These are phyloP conservation scores for Hirtodrosophila duncani DNA, from an alignment of 2,888 invertebrate species.

Conservation along the genomic window DNA sequence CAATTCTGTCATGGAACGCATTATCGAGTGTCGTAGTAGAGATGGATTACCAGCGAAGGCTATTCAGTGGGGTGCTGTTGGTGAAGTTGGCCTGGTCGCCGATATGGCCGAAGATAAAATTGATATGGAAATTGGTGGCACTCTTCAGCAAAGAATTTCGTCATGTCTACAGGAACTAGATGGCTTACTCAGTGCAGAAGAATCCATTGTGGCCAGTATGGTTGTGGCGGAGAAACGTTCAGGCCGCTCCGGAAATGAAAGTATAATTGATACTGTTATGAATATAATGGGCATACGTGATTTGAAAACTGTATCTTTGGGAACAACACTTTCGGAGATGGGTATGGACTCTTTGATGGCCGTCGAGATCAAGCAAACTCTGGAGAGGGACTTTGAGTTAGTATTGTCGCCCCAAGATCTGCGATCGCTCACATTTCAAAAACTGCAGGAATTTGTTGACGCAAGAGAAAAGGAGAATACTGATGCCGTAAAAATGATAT, in stretches of 20 bases:
- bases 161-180: slow-evolving; percentile 89
- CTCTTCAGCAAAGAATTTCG: slow-evolving; percentile 89
- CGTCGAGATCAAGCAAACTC: slow-evolving; percentile 94
- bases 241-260: slow-evolving; percentile 81
- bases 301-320: slow-evolving; percentile 84
- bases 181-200: slow-evolving; percentile 84
- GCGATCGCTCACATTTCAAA: slow-evolving; percentile 85
- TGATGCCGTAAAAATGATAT: slow-evolving; percentile 72
- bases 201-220: slow-evolving; percentile 87
- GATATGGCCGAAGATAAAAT: slow-evolving; percentile 86
- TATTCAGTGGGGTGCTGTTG: slow-evolving; percentile 95
- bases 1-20: slow-evolving; percentile 93
- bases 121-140: slow-evolving; percentile 86
- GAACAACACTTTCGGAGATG: slow-evolving; percentile 89
- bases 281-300: slow-evolving; percentile 85
- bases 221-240: slow-evolving; percentile 91
- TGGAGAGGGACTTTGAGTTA: slow-evolving; percentile 93
- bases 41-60: slow-evolving; percentile 89
- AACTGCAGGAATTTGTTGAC: slow-evolving; percentile 75
- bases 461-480: slow-evolving; percentile 57
- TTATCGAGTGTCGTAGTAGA: slow-evolving; percentile 85
- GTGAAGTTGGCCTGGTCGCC: slow-evolving; percentile 90
- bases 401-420: slow-evolving; percentile 92
- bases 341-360: slow-evolving; percentile 99
- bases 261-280: slow-evolving; percentile 86